Conservation (phyloP, 2,797 vertebrate species). For the Jordanella pulchra region DNA sequence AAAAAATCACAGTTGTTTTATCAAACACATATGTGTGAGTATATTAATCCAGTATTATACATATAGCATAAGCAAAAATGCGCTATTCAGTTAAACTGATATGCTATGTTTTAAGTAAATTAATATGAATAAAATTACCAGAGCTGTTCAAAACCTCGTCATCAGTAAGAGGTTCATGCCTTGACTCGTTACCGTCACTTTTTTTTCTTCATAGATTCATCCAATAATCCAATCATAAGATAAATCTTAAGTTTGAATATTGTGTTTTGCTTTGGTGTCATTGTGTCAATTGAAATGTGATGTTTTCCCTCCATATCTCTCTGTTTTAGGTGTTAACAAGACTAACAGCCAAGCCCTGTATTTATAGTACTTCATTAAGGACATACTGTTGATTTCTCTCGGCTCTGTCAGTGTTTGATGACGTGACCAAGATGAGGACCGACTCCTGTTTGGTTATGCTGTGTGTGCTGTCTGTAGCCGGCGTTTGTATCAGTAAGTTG, state of each 20-base stretch:
- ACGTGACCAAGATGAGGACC: constrained; percentile 56
- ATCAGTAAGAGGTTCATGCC: neutral
- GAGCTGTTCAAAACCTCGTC: neutral
- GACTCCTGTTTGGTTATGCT: constrained; percentile 32
- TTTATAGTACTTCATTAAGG: constrained; percentile 20
- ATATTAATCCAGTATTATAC: neutral
- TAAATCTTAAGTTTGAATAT: neutral
- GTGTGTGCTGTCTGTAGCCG: constrained; percentile 54
- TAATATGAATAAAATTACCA: neutral
- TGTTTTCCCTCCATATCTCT: constrained; percentile 67
- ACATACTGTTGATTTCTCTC: constrained; percentile 23
- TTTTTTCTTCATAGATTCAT: neutral
- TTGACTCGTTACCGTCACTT: neutral
- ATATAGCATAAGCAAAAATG: neutral
- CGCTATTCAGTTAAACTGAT: too few relatives aligned
- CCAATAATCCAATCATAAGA: neutral
- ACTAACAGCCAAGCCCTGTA: neutral
- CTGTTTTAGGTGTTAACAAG: constrained; percentile 76
- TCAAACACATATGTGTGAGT: too few relatives aligned
- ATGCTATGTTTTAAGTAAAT: too few relatives aligned
- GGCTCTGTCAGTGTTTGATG: constrained; percentile 14
- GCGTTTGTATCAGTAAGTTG: constrained; percentile 61
- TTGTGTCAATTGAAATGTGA: constrained; percentile 15
- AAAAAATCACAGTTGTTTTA: too few relatives aligned
- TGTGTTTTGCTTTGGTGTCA: neutral